Conservation (phyloP, 1,140 invertebrate species). For the Chrysopa pallens region DNA sequence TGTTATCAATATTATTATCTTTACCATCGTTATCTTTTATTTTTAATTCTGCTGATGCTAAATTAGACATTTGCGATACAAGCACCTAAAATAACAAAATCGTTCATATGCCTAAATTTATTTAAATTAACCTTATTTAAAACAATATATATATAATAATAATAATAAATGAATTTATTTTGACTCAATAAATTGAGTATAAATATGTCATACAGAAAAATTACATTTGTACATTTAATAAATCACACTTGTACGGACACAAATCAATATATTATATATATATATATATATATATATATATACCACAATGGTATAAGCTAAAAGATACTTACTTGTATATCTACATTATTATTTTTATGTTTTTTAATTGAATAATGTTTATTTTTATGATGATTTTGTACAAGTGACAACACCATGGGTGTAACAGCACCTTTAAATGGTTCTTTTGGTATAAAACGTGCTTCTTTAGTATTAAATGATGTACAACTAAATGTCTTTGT, state of each 20-base stretch:
- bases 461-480: slow-evolving; percentile 41
- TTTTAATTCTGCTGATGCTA: slow-evolving; percentile 32
- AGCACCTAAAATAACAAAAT: no score
- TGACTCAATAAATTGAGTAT: no score
- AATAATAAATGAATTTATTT: neutral
- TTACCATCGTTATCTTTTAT: slow-evolving; percentile 9
- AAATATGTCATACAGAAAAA: no score
- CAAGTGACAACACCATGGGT: no score
- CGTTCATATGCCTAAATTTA: no score
- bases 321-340: slow-evolving; percentile 32
- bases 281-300: neutral
- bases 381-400: slow-evolving; percentile 28
- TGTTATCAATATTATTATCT: slow-evolving; percentile 14
- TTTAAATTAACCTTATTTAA: no score
- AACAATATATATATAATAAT: no score
- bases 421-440: slow-evolving; percentile 73
- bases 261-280: no score
- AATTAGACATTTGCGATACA: slow-evolving; percentile 43
- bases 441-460: slow-evolving; percentile 76
- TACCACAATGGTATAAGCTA: no score
- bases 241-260: no score
- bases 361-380: slow-evolving; percentile 17
- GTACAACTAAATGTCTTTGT: no score
- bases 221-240: no score
- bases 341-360: slow-evolving; percentile 40